These are phyloP conservation scores for Dasysyrphus tricinctus DNA, from an alignment of 2,888 invertebrate species.

Conservation along the genomic window DNA sequence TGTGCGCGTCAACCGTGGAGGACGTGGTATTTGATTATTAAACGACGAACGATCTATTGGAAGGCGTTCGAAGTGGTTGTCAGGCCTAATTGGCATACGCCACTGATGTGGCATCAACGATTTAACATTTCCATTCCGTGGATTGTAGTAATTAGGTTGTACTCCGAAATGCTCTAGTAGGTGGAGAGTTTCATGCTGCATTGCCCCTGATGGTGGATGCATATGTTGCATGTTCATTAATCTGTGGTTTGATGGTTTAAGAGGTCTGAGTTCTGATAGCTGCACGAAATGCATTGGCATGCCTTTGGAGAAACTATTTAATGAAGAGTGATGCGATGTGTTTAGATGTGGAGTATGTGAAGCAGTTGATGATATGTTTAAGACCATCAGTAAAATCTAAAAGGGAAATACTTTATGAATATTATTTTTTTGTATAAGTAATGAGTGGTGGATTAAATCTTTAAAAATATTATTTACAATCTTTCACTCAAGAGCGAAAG, in stretches of 20 bases:
- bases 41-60: slow-evolving; percentile 51
- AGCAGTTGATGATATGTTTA: slow-evolving; percentile 81
- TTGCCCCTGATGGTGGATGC: slow-evolving; percentile 19
- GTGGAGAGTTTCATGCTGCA: slow-evolving; percentile 41
- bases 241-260: slow-evolving; percentile 69
- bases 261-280: slow-evolving; percentile 43
- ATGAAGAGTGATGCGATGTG: slow-evolving; percentile 29
- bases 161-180: slow-evolving; percentile 59
- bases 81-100: slow-evolving; percentile 46
- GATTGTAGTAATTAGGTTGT: slow-evolving; percentile 65
- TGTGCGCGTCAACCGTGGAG: slow-evolving; percentile 68
- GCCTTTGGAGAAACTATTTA: slow-evolving; percentile 42
- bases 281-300: slow-evolving; percentile 50
- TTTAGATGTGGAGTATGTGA: slow-evolving; percentile 79
- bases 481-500: too few species aligned
- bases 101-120: slow-evolving; percentile 26
- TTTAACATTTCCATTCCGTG: slow-evolving; percentile 59
- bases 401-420: background rate
- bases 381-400: slow-evolving; percentile 82
- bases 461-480: background rate
- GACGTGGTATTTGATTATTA: slow-evolving; percentile 76
- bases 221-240: slow-evolving; percentile 55
- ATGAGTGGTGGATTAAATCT: background rate
- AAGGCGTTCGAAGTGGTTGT: slow-evolving; percentile 41
- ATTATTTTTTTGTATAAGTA: background rate